Evolutionary conservation across 2,113 vertebrate species (phyloP), one percentile per base, ranked within the genome.

Genomic region (Pteruthius melanotis): DNA sequence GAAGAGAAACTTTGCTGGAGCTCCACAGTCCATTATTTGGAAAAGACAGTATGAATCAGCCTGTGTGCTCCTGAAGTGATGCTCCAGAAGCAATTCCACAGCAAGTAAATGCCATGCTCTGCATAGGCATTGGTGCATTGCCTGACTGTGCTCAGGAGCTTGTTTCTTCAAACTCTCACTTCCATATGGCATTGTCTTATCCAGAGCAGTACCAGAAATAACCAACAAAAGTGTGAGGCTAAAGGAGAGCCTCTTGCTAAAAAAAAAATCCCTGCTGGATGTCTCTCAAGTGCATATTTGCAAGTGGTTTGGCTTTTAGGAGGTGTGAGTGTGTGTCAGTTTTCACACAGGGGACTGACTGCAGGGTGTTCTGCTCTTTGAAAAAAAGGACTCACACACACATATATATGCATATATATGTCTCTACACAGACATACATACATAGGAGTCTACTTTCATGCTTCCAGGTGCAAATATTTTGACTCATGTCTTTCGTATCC

Each of bases 391-490:
- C 3, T 19, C 8, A 33, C 7, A 27, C 5, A 35, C 8, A 7
- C 2, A 7, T 2, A 13, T 27, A 14, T 30, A 2, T 47, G 0
- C 35, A 3, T 42, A 2, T 31, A 2, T 37, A 39, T 26, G 5
- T 72, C 7, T 87, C 28, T 69, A 57, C 4, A 50, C 4, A 92
- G 53, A 56, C 13, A 28, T 20, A 72, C 27, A 66, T 40, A 68
- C 68, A 71, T 9, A 28, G 54, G 26, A 95, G 23, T 79, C 63
- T 87, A 85, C 77, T 90, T 72, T 83, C 44, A 31, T 57, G 53
- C 88, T 94, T 95, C 76, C 76, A 92, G 85, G 66, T 95, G 74
- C 90, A 93, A 93, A 87, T 88, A 89, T 76, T 95, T 93, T 90
- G 52, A 42, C 44, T 59, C 0, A 0, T 70, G 23, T 56, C 53